phyloP scores from a whole-genome alignment of 2,888 invertebrate genomes.

The Scaptomyza cyrtandrae region DNA sequence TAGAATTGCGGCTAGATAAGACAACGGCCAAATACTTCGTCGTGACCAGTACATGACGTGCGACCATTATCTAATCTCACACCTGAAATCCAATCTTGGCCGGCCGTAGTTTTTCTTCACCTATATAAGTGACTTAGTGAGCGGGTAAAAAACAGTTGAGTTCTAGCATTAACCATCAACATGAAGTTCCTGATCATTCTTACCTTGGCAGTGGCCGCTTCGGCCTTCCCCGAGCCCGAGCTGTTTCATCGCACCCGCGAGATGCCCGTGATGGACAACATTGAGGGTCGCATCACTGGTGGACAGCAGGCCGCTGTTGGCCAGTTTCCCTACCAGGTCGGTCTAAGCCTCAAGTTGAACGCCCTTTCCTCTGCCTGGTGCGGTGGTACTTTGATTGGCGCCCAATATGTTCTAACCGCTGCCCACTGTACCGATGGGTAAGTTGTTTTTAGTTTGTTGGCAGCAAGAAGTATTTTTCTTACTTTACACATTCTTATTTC shows the following conservation, averaged over 20 bases:
- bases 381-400: constrained; percentile 68
- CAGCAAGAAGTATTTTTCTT: background rate
- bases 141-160: constrained; percentile 49
- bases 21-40: background rate
- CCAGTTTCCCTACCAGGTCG: constrained; percentile 75
- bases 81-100: constrained; percentile 15
- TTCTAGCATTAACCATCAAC: constrained; percentile 49
- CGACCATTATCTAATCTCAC: constrained; percentile 55
- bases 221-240: constrained; percentile 59
- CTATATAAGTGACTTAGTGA: constrained; percentile 50
- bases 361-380: constrained; percentile 60
- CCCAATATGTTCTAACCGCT: constrained; percentile 65
- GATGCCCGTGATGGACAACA: constrained; percentile 61
- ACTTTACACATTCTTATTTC: background rate
- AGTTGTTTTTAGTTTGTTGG: constrained; percentile 11
- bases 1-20: constrained; percentile 33
- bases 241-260: constrained; percentile 41
- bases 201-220: constrained; percentile 65
- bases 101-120: background rate
- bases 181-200: constrained; percentile 78
- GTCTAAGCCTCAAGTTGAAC: constrained; percentile 50
- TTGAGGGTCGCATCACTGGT: constrained; percentile 65
- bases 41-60: constrained; percentile 31
- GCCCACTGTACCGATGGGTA: constrained; percentile 75
- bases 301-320: constrained; percentile 54